phyloP scores from a whole-genome alignment of 2,888 invertebrate species.

The Cistogaster globosa region DNA sequence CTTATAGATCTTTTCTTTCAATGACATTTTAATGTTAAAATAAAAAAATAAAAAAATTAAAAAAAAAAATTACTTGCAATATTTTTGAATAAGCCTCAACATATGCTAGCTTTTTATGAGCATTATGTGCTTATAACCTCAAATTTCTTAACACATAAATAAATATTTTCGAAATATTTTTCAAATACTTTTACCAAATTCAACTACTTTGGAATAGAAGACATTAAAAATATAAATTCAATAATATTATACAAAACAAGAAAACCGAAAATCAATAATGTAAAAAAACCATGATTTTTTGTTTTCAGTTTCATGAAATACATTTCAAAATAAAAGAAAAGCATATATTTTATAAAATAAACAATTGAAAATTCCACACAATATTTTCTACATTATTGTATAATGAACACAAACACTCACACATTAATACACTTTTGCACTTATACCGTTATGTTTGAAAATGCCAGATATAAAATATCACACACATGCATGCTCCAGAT shows the following conservation, averaged over 20 bases:
- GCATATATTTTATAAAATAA: slow-evolving; percentile 30
- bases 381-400: slow-evolving; percentile 30
- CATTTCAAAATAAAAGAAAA: slow-evolving; percentile 4
- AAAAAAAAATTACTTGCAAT: no score
- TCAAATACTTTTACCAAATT: no score
- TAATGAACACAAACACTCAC: slow-evolving; percentile 13
- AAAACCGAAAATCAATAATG: neutral
- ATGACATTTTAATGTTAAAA: no score
- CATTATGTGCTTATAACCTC: no score
- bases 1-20: no score
- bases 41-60: no score
- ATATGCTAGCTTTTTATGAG: slow-evolving; percentile 23
- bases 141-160: no score
- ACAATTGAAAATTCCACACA: slow-evolving; percentile 50
- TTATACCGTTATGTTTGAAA: neutral
- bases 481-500: neutral
- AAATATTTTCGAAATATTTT: no score
- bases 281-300: neutral
- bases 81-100: neutral
- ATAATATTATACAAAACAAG: neutral
- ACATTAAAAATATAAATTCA: neutral
- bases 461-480: slow-evolving; percentile 18
- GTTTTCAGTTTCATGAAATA: neutral
- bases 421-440: neutral
- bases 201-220: no score